Evolutionary conservation across 1,140 invertebrate species (phyloP), one percentile per base, ranked within the genome.

Genomic region (Araneus ventricosus): DNA sequence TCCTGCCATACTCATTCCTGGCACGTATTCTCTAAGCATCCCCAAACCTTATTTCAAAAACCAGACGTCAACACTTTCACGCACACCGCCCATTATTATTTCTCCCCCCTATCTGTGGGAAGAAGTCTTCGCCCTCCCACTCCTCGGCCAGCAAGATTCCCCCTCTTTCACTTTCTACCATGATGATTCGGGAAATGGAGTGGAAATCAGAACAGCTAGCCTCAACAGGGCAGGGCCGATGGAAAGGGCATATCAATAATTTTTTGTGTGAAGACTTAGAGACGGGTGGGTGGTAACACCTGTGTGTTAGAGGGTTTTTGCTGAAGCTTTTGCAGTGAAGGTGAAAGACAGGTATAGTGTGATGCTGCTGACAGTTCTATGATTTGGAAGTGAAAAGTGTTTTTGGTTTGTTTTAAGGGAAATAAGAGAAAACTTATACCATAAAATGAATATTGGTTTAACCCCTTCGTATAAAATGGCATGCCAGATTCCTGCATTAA

Each of bases 51-150:
- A 89, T 89, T 89, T 89, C 88, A 91, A 91, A 91, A 84, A 91
- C 52, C 89, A 84, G 89, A 84, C 89, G 89, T 91, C 89, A 91
- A 91, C 89, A 91, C 89, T 91, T 91, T 91, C 89, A 90, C 88
- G 70, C 88, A 90, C 67, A 57, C 27, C 39, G 70, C 22, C 75
- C 88, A 90, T 90, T 90, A 90, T 90, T 90, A 67, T 67, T 90
- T 79, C 79, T 39, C 10, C 20, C n/a, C 24, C 34, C 34, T 75
- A 17, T 63, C 37, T 87, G 34, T 87, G 7, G 14, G 63, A 52
- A 52, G 45, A 63, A n/a, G 24, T n/a, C n/a, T 8, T n/a, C 59
- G 59, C 59, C n/a, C n/a, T n/a, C 3, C 24, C 59, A 75, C 30
- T 75, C 37, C 70, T 75, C 30, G 27, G 27, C 63, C 24, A 67